phyloP scores from a whole-genome alignment of 2,888 invertebrate genomes.

The Blastobasis adustella region DNA sequence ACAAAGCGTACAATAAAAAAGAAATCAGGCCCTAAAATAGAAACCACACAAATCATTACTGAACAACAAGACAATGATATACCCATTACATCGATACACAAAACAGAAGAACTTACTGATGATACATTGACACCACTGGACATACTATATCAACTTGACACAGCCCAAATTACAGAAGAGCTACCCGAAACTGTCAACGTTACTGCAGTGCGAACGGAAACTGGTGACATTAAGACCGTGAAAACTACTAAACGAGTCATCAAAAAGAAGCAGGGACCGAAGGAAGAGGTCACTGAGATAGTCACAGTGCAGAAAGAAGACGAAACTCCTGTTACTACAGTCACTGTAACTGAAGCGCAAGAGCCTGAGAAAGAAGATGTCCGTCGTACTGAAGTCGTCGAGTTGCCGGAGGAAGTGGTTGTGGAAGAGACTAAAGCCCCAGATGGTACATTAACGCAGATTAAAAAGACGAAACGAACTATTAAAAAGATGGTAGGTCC shows the following conservation, averaged over 20 bases:
- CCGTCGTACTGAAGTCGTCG: slow-evolving; percentile 15
- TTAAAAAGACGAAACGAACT: slow-evolving; percentile 28
- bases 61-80: slow-evolving; percentile 9
- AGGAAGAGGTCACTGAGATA: slow-evolving; percentile 16
- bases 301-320: slow-evolving; percentile 11
- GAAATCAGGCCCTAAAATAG: slow-evolving; percentile 26
- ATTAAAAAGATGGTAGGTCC: slow-evolving; percentile 45
- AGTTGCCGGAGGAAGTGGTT: slow-evolving; percentile 1
- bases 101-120: slow-evolving; percentile 12
- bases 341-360: slow-evolving; percentile 6
- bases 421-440: slow-evolving; percentile 4
- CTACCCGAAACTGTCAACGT: slow-evolving; percentile 20
- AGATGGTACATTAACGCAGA: slow-evolving; percentile 17
- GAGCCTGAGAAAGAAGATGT: slow-evolving; percentile 19
- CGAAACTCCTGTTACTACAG: slow-evolving; percentile 21
- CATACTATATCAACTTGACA: not conserved
- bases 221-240: slow-evolving; percentile 19
- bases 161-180: not conserved
- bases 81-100: slow-evolving; percentile 8
- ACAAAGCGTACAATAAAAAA: slow-evolving; percentile 17
- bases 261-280: slow-evolving; percentile 18
- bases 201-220: slow-evolving; percentile 20
- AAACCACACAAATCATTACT: slow-evolving; percentile 12
- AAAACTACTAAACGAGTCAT: slow-evolving; percentile 29
- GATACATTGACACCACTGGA: slow-evolving; percentile 17